Evolutionary conservation across 2,797 vertebrate genomes (phyloP).

Genomic region (Rhinella marina): DNA sequence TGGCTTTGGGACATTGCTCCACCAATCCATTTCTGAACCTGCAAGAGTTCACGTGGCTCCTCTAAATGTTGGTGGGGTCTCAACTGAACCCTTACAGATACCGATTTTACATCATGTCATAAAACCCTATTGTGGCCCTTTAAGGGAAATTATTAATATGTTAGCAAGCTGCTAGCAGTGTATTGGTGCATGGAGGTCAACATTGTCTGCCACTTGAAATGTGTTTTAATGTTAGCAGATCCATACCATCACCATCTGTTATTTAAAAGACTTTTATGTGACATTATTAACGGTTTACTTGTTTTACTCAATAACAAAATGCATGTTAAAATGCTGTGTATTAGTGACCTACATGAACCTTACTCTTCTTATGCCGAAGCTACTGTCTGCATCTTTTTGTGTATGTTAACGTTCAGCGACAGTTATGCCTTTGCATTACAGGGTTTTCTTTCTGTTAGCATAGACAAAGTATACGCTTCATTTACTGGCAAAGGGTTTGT

Average conservation of each 20-base stretch:
- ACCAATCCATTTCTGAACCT: background rate
- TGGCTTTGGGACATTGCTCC: background rate
- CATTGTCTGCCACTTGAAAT: slow-evolving; percentile 51
- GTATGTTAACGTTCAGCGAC: slow-evolving; percentile 21
- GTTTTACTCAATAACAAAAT: slow-evolving; percentile 11
- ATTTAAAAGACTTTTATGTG: slow-evolving; percentile 52
- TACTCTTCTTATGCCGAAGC: background rate
- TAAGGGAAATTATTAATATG: background rate
- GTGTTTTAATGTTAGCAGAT: slow-evolving; percentile 35
- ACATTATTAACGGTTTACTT: slow-evolving; percentile 53
- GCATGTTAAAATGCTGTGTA: slow-evolving; percentile 10
- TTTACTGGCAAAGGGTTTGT: slow-evolving; percentile 10
- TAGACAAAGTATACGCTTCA: background rate
- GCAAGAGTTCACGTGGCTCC: background rate
- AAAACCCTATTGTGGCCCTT: background rate
- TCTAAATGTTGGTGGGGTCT: background rate
- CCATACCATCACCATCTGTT: slow-evolving; percentile 55
- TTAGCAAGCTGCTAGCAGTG: slow-evolving; percentile 13
- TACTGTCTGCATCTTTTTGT: background rate
- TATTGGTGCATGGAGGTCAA: slow-evolving; percentile 35
- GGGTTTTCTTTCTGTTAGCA: background rate
- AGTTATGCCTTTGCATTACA: slow-evolving; percentile 7
- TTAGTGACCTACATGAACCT: background rate
- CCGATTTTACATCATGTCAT: background rate
- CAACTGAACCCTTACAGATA: background rate